Evolutionary conservation across 2,888 invertebrate species (phyloP).

Genomic region (Aradus depressus): DNA sequence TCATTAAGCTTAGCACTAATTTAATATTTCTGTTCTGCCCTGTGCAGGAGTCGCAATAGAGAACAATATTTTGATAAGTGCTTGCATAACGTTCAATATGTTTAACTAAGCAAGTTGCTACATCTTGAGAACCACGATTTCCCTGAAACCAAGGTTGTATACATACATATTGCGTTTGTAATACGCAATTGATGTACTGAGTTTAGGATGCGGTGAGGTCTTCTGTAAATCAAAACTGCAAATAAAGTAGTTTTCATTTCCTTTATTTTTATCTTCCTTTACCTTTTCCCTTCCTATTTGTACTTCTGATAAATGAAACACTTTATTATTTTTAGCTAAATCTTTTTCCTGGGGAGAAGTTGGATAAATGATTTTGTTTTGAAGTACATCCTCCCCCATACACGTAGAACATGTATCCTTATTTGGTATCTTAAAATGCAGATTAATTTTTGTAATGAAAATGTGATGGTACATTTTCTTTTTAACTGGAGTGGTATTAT

Average conservation of each 20-base stretch:
- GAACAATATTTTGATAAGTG: constrained; percentile 29
- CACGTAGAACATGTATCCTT: constrained; percentile 15
- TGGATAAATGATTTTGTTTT: constrained; percentile 11
- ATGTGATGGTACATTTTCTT: no score
- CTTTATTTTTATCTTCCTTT: constrained; percentile 1
- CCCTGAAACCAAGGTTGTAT: constrained; percentile 31
- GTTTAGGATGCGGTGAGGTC: constrained; percentile 30
- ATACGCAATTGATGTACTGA: constrained; percentile 31
- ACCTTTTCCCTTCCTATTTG: constrained; percentile 9
- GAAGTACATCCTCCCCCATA: constrained; percentile 3
- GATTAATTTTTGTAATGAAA: constrained; percentile 15
- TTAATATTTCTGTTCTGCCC: constrained; percentile 34
- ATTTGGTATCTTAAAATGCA: constrained; percentile 5
- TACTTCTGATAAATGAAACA: constrained; percentile 14
- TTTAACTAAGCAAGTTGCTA: constrained; percentile 32
- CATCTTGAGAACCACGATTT: constrained; percentile 21
- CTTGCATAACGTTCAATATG: constrained; percentile 18
- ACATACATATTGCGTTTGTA: constrained; percentile 33
- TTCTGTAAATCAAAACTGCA: constrained; percentile 27
- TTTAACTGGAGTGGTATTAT: no score
- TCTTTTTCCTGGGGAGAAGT: constrained; percentile 1
- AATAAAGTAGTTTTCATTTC: background rate
- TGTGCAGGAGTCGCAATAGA: constrained; percentile 33
- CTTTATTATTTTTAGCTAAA: constrained; percentile 9
- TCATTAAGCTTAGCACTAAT: no score